phyloP scores from a whole-genome alignment of 2,113 vertebrate genomes.

The Fukomys damarensis region DNA sequence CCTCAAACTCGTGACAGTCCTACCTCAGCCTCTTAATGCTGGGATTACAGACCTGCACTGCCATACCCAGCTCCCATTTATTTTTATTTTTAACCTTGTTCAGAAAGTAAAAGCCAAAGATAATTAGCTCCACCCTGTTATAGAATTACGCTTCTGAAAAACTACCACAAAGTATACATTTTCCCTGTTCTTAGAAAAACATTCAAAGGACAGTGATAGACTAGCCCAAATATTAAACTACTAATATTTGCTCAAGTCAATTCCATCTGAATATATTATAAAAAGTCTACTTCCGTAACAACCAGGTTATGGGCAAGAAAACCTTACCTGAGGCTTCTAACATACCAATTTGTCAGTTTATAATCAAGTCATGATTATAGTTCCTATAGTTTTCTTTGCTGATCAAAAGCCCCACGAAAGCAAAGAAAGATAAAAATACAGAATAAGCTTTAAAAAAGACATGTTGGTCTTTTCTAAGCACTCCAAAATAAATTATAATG shows the following conservation, averaged over 20 bases:
- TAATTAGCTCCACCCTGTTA: neutral
- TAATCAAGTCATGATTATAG: slow-evolving; percentile 11
- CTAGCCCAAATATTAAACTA: neutral
- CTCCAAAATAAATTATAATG: neutral
- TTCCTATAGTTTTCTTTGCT: slow-evolving; percentile 34
- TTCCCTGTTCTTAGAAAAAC: slow-evolving; percentile 1
- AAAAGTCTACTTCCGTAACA: slow-evolving; percentile 28
- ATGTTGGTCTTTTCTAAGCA: neutral
- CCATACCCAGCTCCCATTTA: neutral
- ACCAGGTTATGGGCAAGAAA: slow-evolving; percentile 26
- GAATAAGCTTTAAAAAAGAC: slow-evolving; percentile 22
- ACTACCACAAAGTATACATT: neutral
- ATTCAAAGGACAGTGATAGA: neutral
- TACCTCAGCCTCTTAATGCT: neutral
- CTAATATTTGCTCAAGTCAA: slow-evolving; percentile 42
- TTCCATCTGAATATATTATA: slow-evolving; percentile 8
- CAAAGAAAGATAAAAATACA: slow-evolving; percentile 42
- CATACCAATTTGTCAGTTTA: slow-evolving; percentile 27
- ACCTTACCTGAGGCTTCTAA: slow-evolving; percentile 13
- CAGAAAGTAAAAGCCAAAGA: slow-evolving; percentile 47
- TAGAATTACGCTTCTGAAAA: neutral
- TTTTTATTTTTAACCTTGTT: neutral
- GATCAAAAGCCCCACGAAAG: slow-evolving; percentile 50
- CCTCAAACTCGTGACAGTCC: neutral
- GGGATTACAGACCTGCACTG: neutral